Base-by-base conservation (phyloP, 2,888 invertebrate species). In the Mythimna vitellina region DNA sequence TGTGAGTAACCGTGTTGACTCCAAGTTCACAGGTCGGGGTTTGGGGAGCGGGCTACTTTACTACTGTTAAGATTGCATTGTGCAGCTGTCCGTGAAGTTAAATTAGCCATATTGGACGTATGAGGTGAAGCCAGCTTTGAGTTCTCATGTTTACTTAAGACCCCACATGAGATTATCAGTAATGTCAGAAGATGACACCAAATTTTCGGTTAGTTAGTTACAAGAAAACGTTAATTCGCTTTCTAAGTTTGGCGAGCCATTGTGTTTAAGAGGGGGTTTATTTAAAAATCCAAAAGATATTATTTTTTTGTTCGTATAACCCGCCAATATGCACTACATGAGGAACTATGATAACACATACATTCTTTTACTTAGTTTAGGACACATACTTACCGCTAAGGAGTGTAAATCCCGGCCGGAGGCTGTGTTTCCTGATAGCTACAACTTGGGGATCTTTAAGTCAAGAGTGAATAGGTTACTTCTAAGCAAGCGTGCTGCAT, bases 41-140 rank as follows among this genome's bases (percentile, higher is more conserved):
- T 75, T 54, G 25, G 77, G 57, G 68, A 77, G 63, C 49, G 57
- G 80, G 80, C 82, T 69, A 80, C 81, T 80, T 76, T 70, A 80
- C 72, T 53, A 49, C 78, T 70, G 74, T 67, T 73, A 67, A 67
- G 82, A 79, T 64, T 67, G 69, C 57, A 79, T 65, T 66, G 63
- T 69, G 79, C 68, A 69, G 65, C 63, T 81, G 69, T 56, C 74
- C 65, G 69, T 58, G 66, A 58, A 73, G 62, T 71, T 71, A 76
- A 64, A 74, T 64, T 63, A 61, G 35, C 53, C 66, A 46, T 62
- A 69, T 56, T 78, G 70, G 60, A 78, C 60, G 17, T 25, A 22
- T 22, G 53, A 70, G 42, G 51, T 68, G 12, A 42, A 10, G 25
- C n/a, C 7, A 12, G n/a, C 3, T 67, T 42, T 10, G 5, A 68